Base-by-base conservation (phyloP, 2,888 invertebrate genomes). In the Shargacucullia verbasci region DNA sequence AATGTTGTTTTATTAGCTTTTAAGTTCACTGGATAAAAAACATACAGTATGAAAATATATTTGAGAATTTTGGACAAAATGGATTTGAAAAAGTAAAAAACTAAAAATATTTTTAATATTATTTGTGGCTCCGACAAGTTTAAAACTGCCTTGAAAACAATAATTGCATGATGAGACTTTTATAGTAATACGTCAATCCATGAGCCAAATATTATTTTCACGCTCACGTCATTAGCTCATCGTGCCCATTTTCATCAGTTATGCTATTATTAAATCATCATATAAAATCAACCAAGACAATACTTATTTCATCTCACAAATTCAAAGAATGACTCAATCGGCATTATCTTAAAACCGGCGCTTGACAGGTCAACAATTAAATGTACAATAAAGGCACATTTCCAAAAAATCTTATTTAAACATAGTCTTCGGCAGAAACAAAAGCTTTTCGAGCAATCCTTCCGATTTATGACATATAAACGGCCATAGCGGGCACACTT, bases 401-500 rank as follows among this genome's bases (percentile, higher is more conserved):
- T 34, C 25, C 1, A 47, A 50, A 49, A n/a, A 52, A 46, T 10
- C 0, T 2, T 37, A 45, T 69, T 56, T 27, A 57, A 47, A 55
- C 38, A 52, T 62, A 68, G 50, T 59, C 62, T 76, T 82, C 82
- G 82, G 85, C 59, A 66, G 70, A 84, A 85, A 87, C 87, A 88
- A 90, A 29, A 80, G 78, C 67, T 29, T 70, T 49, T 76, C 63
- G 69, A 73, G 75, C 76, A 81, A 81, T 82, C 83, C 85, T 80
- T 84, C 77, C 78, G 78, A 84, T 85, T 87, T 86, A 84, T 83
- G 74, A 83, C 80, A 76, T 67, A 80, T 82, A 82, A 86, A 83
- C 76, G 80, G 73, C 86, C 85, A 81, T 86, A 86, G 86, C 83
- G 61, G 77, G 85, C 85, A 82, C 85, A 85, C 86, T 86, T 82